These are phyloP conservation scores for Drosophila pseudotalamancana DNA, from an alignment of 2,888 invertebrate genomes.

Conservation along the genomic window DNA sequence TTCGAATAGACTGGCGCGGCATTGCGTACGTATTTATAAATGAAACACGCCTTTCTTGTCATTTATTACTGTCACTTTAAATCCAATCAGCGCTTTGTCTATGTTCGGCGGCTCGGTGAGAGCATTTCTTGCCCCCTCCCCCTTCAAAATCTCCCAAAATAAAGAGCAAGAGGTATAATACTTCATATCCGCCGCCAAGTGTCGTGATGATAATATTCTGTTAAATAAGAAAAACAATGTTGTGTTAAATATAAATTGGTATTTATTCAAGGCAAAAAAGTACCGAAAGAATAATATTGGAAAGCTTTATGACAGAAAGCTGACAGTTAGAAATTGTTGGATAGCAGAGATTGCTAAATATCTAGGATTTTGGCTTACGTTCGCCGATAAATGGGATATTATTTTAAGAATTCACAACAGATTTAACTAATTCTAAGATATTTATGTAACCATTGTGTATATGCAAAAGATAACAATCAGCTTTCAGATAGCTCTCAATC, in stretches of 20 bases:
- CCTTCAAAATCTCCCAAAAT: conserved; percentile 4
- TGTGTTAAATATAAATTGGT: conserved; percentile 49
- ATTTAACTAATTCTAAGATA: no score
- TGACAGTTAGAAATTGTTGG: conserved; percentile 1
- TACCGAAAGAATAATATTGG: conserved; percentile 9
- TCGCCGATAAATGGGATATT: no score
- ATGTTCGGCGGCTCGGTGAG: conserved; percentile 47
- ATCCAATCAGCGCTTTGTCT: conserved; percentile 81
- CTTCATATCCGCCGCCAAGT: conserved; percentile 51
- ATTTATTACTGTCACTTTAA: conserved; percentile 82
- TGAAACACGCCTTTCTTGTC: conserved; percentile 77
- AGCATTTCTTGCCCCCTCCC: conserved; percentile 12
- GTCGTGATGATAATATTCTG: conserved; percentile 49
- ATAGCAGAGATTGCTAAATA: background rate
- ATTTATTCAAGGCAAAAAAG: conserved; percentile 36
- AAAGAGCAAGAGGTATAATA: conserved; percentile 32
- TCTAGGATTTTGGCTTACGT: background rate
- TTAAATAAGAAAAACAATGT: conserved; percentile 48
- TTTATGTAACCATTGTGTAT: no score
- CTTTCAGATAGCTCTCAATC: no score
- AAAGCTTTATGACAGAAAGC: conserved; percentile 21
- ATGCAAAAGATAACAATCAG: no score
- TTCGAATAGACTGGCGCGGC: background rate
- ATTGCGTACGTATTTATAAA: conserved; percentile 65
- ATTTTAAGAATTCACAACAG: no score